phyloP scores from a whole-genome alignment of 2,797 vertebrate genomes.

The Pygocentrus nattereri region DNA sequence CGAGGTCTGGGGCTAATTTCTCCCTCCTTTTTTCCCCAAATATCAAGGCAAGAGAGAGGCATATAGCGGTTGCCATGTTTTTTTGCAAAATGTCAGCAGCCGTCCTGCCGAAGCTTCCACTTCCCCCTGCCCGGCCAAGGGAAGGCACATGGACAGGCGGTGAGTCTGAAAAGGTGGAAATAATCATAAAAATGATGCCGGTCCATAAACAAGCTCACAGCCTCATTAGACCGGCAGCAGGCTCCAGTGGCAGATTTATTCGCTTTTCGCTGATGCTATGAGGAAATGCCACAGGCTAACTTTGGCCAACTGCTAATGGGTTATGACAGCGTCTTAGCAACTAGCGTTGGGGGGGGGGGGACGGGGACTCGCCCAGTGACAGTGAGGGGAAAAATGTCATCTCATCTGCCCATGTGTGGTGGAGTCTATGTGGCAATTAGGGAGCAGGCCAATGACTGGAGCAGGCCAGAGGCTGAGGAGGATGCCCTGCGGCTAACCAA shows the following conservation, averaged over 20 bases:
- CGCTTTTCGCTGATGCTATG: constrained; percentile 89
- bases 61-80: constrained; percentile 62
- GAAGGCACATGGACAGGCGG: constrained; percentile 74
- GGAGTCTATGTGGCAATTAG: constrained; percentile 95
- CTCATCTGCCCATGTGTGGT: constrained; percentile 88
- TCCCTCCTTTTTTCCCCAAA: constrained; percentile 64
- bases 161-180: constrained; percentile 90
- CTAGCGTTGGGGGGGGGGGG: constrained; percentile 77
- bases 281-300: constrained; percentile 95
- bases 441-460: constrained; percentile 95
- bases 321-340: constrained; percentile 98
- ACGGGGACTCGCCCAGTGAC: constrained; percentile 84
- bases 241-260: constrained; percentile 90
- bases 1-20: constrained; percentile 82
- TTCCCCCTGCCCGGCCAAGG: constrained; percentile 81
- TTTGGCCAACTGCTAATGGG: constrained; percentile 93
- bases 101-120: constrained; percentile 55
- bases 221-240: constrained; percentile 96
- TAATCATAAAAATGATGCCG: constrained; percentile 94
- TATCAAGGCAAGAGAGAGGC: constrained; percentile 71
- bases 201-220: constrained; percentile 92
- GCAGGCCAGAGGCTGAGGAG: constrained; percentile 92
- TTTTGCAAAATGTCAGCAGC: constrained; percentile 66
- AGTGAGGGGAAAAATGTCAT: constrained; percentile 90
- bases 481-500: constrained; percentile 94